These are phyloP conservation scores for Tachysurus fulvidraco DNA, from an alignment of 2,113 vertebrate species.

Conservation along the genomic window DNA sequence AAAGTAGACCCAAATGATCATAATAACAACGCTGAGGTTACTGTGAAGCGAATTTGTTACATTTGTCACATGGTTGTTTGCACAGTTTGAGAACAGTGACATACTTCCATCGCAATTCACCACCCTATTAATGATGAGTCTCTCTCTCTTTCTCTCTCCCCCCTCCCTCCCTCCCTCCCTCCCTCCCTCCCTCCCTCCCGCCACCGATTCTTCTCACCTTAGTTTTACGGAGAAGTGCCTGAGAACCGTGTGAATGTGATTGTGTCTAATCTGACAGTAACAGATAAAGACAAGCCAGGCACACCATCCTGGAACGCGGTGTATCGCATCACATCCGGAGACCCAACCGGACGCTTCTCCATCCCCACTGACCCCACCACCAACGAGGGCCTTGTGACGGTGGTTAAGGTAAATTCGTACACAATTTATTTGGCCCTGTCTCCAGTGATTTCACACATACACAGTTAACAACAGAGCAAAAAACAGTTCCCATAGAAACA, in stretches of 20 bases:
- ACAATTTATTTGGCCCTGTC: not conserved
- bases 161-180: not conserved
- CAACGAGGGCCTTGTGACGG: constrained; percentile 94
- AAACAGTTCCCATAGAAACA: constrained; percentile 49
- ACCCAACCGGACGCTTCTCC: constrained; percentile 84
- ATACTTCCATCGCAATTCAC: not conserved
- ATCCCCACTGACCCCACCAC: constrained; percentile 89
- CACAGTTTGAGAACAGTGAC: not conserved
- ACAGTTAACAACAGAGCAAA: constrained; percentile 21
- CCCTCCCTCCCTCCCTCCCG: not conserved
- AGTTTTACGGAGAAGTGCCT: constrained; percentile 94
- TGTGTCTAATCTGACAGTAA: constrained; percentile 89
- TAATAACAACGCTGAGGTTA: not conserved
- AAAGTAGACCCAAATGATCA: not conserved
- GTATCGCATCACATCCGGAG: constrained; percentile 86
- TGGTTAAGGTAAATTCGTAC: constrained; percentile 81
- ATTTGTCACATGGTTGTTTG: not conserved
- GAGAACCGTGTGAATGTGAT: constrained; percentile 91
- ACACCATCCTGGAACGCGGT: constrained; percentile 84
- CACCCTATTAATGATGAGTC: not conserved
- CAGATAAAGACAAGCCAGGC: constrained; percentile 92
- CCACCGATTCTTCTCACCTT: constrained; percentile 31
- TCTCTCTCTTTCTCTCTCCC: not conserved
- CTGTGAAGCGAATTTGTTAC: not conserved
- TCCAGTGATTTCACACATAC: constrained; percentile 22